Conservation (phyloP, 2,888 invertebrate genomes). For the Cartodere bifasciata region DNA sequence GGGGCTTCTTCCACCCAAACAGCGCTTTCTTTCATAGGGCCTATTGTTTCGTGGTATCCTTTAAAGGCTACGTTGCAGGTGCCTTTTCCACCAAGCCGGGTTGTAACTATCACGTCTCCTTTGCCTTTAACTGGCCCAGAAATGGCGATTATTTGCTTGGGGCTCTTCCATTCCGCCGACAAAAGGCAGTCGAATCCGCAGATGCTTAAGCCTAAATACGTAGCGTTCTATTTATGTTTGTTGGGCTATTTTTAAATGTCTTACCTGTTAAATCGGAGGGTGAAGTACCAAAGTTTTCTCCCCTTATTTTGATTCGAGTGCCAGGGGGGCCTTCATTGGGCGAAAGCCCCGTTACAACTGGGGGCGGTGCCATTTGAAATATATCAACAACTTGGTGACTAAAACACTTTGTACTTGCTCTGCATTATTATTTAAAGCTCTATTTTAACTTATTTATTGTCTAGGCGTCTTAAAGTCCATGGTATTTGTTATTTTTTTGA, state of each 20-base stretch:
- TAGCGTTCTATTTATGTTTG: background rate
- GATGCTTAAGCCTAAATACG: slow-evolving; percentile 66
- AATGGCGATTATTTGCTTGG: slow-evolving; percentile 92
- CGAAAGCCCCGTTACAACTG: slow-evolving; percentile 90
- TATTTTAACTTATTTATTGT: too few species aligned
- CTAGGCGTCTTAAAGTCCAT: too few species aligned
- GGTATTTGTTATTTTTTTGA: too few species aligned
- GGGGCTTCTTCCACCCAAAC: slow-evolving; percentile 98
- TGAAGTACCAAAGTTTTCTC: slow-evolving; percentile 85
- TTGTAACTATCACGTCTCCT: slow-evolving; percentile 85
- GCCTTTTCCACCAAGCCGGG: slow-evolving; percentile 74
- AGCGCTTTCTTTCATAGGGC: slow-evolving; percentile 92
- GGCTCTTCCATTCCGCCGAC: slow-evolving; percentile 95
- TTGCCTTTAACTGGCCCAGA: slow-evolving; percentile 85
- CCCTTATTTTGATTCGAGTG: slow-evolving; percentile 85
- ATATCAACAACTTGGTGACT: too few species aligned
- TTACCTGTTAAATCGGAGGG: slow-evolving; percentile 74
- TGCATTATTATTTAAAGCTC: too few species aligned
- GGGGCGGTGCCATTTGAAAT: slow-evolving; percentile 64
- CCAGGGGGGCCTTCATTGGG: slow-evolving; percentile 98
- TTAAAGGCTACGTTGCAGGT: slow-evolving; percentile 81
- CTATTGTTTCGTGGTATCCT: slow-evolving; percentile 77
- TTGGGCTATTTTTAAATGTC: background rate
- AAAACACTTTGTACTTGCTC: too few species aligned
- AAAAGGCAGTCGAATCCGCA: slow-evolving; percentile 92